Evolutionary conservation across 1,140 invertebrate species (phyloP).

Genomic region (Drosophila orosa): DNA sequence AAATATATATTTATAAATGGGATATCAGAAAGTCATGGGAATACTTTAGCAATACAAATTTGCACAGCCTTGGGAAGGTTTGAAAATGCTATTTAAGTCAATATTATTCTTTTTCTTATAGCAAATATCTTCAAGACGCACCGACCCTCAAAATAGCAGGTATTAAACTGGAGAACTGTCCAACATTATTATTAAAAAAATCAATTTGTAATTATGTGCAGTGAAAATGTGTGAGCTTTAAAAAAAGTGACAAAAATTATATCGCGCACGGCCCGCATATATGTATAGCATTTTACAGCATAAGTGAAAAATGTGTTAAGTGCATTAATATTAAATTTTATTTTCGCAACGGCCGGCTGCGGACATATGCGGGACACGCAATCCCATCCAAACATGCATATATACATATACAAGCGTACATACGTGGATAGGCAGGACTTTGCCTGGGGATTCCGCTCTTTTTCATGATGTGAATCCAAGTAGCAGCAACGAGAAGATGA

Average conservation of each 20-base stretch:
- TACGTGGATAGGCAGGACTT: conserved; percentile 14
- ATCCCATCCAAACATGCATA: background rate
- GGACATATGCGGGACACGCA: conserved; percentile 38
- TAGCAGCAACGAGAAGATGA: conserved; percentile 46
- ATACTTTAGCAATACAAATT: background rate
- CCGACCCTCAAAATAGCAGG: background rate
- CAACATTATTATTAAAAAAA: conserved; percentile 70
- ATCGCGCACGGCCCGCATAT: conserved; percentile 20
- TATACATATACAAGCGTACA: background rate
- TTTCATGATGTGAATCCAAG: conserved; percentile 57
- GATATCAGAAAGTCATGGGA: background rate
- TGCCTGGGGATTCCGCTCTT: conserved; percentile 33
- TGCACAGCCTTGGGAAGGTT: background rate
- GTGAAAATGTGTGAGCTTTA: conserved; percentile 41
- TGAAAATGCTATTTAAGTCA: background rate
- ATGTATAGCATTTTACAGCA: conserved; percentile 52
- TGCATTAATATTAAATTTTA: conserved; percentile 77
- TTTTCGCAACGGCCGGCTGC: conserved; percentile 27
- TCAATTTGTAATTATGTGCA: conserved; percentile 74
- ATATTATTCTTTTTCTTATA: background rate
- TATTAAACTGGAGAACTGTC: conserved; percentile 14
- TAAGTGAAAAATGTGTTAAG: conserved; percentile 77
- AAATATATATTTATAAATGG: background rate
- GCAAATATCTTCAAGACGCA: background rate
- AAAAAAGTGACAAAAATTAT: conserved; percentile 42